Evolutionary conservation across 2,888 invertebrate genomes (phyloP).

Genomic region (Drosophila quasianomalipes): DNA sequence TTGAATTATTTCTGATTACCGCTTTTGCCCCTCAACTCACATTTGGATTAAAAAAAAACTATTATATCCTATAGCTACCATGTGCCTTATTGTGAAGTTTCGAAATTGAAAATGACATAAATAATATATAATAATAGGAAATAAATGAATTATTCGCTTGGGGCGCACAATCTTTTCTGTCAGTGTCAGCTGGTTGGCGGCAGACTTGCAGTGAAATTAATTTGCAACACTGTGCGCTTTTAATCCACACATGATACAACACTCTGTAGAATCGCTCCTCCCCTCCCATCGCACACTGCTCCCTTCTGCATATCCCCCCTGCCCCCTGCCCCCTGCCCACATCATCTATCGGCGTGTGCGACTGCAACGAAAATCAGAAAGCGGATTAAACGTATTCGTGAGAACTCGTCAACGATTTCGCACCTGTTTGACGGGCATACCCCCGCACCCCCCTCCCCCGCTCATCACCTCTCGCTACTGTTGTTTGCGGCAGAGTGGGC

Average conservation of each 20-base stretch:
- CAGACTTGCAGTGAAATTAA: slow-evolving; percentile 78
- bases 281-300: too few species aligned
- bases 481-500: slow-evolving; percentile 16
- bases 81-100: background rate
- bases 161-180: background rate
- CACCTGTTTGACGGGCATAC: slow-evolving; percentile 72
- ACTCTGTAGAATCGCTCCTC: slow-evolving; percentile 28
- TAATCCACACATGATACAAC: slow-evolving; percentile 78
- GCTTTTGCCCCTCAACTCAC: background rate
- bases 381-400: slow-evolving; percentile 84
- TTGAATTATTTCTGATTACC: background rate
- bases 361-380: slow-evolving; percentile 78
- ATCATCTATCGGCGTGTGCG: slow-evolving; percentile 20
- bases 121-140: background rate
- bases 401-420: slow-evolving; percentile 83
- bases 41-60: background rate
- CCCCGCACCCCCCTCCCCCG: background rate
- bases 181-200: slow-evolving; percentile 41
- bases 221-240: slow-evolving; percentile 65
- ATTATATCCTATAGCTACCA: background rate
- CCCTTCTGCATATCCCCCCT: slow-evolving; percentile 9
- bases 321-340: too few species aligned
- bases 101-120: background rate
- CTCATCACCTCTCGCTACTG: background rate
- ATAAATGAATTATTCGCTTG: background rate